Conservation (phyloP, 1,140 invertebrate genomes). For the Babylonia areolata region DNA sequence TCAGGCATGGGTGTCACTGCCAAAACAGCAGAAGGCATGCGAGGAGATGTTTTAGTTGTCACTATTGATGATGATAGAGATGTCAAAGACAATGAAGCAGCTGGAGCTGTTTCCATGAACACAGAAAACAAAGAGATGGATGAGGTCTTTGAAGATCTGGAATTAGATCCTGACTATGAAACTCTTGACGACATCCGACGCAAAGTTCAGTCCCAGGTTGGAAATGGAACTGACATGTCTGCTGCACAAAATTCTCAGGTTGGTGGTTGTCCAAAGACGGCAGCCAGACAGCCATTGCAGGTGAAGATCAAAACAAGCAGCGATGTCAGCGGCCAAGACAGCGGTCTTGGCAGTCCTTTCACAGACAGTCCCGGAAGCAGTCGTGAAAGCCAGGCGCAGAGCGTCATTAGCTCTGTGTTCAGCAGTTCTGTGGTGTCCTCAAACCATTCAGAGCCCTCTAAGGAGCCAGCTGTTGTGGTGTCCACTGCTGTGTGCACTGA, state of each 20-base stretch:
- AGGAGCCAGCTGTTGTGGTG: background rate
- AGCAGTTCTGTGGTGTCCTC: conserved; percentile 27
- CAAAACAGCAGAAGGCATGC: background rate
- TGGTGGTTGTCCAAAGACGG: background rate
- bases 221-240: background rate
- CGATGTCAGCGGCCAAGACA: conserved; percentile 44
- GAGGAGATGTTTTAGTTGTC: conserved; percentile 20
- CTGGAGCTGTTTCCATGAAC: background rate
- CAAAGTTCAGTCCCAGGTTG: conserved; percentile 46
- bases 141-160: conserved; percentile 45
- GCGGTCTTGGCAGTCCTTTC: conserved; percentile 46
- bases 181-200: conserved; percentile 57
- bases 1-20: background rate
- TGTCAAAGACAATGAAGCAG: background rate
- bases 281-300: background rate
- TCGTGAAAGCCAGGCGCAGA: conserved; percentile 26
- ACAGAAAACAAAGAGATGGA: conserved; percentile 1
- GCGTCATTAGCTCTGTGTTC: conserved; percentile 38
- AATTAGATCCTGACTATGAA: conserved; percentile 62
- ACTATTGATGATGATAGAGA: background rate
- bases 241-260: background rate
- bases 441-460: background rate
- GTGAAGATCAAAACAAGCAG: conserved; percentile 24
- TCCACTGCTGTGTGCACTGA: background rate
- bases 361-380: conserved; percentile 38